phyloP scores from a whole-genome alignment of 2,797 vertebrate genomes.

The Nannoperca obscura region DNA sequence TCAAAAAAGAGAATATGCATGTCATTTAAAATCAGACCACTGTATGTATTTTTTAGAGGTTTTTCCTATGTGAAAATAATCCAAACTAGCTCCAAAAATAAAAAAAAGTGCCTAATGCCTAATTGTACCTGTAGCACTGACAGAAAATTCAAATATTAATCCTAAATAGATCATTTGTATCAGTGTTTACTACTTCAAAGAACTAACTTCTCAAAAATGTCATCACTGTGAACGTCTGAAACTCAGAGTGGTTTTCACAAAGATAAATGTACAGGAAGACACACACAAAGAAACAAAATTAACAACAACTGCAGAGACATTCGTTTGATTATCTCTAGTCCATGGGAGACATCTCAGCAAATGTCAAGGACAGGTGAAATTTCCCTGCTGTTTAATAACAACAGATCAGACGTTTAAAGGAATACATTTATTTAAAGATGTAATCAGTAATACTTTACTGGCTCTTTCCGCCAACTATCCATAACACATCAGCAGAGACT shows the following conservation, averaged over 20 bases:
- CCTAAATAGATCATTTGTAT: slow-evolving; percentile 7
- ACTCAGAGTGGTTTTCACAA: slow-evolving; percentile 5
- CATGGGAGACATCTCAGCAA: not conserved
- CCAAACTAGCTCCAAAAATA: slow-evolving; percentile 13
- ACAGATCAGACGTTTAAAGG: slow-evolving; percentile 13
- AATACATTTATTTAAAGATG: slow-evolving; percentile 21
- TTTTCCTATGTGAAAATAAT: slow-evolving; percentile 16
- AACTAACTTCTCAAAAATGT: not conserved
- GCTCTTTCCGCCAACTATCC: not conserved
- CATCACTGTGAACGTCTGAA: slow-evolving; percentile 1
- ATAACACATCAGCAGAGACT: slow-evolving; percentile 11
- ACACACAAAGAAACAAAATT: slow-evolving; percentile 5
- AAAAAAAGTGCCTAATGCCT: slow-evolving; percentile 10
- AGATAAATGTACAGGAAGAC: slow-evolving; percentile 9
- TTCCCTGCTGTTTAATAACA: slow-evolving; percentile 8
- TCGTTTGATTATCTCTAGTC: slow-evolving; percentile 14
- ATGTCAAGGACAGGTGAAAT: slow-evolving; percentile 18
- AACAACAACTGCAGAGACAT: not conserved
- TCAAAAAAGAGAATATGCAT: slow-evolving; percentile 19
- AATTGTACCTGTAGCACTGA: not conserved
- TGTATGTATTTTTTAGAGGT: not conserved
- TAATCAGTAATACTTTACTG: not conserved
- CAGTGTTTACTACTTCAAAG: not conserved
- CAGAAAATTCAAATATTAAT: slow-evolving; percentile 1
- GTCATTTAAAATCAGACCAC: slow-evolving; percentile 15